A percentile compares a stretch with the other conserved stretches of the same genome.
These are phyloP conservation scores for Alexandromys fortis DNA, from an alignment of 2,113 vertebrate species.

Conservation along the genomic window DNA sequence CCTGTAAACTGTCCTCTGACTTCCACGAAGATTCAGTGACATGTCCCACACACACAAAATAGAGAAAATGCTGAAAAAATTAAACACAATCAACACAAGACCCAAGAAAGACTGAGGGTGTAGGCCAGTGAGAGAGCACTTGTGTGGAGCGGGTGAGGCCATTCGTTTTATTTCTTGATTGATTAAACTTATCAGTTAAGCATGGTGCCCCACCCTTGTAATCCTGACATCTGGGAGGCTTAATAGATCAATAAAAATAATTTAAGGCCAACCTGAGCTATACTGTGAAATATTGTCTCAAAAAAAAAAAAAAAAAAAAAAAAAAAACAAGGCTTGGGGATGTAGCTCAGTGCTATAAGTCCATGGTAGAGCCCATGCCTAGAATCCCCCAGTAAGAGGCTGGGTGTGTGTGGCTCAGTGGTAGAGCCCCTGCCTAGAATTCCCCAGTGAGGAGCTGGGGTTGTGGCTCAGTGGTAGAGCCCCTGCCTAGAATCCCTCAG, in stretches of 20 bases:
- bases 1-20: neutral
- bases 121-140: neutral
- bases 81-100: neutral
- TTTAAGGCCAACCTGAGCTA: neutral
- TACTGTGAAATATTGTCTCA: neutral
- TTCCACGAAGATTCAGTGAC: neutral
- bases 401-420: too few species aligned
- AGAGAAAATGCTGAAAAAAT: neutral
- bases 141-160: neutral
- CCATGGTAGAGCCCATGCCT: neutral
- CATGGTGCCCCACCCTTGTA: neutral
- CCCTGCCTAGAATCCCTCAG: neutral
- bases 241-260: neutral
- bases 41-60: neutral
- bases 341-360: neutral
- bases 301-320: neutral
- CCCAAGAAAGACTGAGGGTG: neutral
- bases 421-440: neutral
- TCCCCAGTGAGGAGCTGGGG: neutral
- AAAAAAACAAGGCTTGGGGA: neutral
- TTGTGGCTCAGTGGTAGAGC: neutral
- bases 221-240: neutral
- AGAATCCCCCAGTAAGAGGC: neutral
- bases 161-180: neutral
- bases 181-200: neutral